Base-by-base conservation (phyloP, 2,888 invertebrate genomes). In the Nomada ferruginata region DNA sequence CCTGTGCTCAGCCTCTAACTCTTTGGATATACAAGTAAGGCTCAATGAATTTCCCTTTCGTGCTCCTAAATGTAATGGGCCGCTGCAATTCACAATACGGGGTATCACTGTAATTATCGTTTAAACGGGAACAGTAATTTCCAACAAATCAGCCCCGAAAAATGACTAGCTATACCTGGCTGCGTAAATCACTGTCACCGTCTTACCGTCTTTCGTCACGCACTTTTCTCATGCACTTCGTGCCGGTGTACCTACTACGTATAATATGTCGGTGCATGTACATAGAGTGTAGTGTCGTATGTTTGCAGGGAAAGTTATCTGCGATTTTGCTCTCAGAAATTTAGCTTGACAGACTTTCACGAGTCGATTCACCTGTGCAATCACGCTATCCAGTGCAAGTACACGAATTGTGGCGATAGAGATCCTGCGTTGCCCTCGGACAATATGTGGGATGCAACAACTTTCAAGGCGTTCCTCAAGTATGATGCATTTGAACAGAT, bases 391-490 rank as follows among this genome's bases (percentile, higher is more conserved):
- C 99, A 99, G 93, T 96, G 97, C 89, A 97, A 97, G 93, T 98
- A 98, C 91, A 95, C 96, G 85, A 97, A 97, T 89, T 95, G 93
- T 76, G 95, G 95, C 1, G 95, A 96, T 79, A 94, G 97, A 82
- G 96, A 97, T 93, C 95, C 97, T 91, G 95, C 96, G 1, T 94
- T 99, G 73, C 98, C 98, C 0, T 95, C 95, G 73, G 98, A 98
- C 91, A 98, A 98, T 92, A 99, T 99, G 98, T 99, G 99, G 99
- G 98, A 98, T 96, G 97, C 92, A 95, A 97, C 91, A 95, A 97
- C 77, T 97, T 99, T 94, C 96, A 97, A 94, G 91, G 94, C 86
- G 71, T 93, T 90, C 80, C 88, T 94, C 60, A 93, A 90, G 93
- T 93, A 90, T n/a, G 82, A 80, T 36, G 7, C 18, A 1, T 0